Evolutionary conservation across 2,797 vertebrate genomes (phyloP), one percentile per base, ranked within the genome.

Genomic region (Oryzias sinensis): DNA sequence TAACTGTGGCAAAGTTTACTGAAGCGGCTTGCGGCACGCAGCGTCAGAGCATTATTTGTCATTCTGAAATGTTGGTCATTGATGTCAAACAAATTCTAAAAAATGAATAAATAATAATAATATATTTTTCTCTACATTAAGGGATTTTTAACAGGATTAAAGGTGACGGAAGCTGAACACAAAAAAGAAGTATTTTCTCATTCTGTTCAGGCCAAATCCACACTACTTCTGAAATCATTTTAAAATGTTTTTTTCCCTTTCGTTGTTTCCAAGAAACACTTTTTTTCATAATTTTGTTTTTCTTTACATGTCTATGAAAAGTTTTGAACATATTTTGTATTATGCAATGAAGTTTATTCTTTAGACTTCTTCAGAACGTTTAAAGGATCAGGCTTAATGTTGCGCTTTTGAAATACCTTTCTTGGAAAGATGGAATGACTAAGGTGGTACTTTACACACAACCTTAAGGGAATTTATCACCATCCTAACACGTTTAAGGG

Each of bases 221-320:
- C 80, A 82, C 72, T 18, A n/a, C 16, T 61, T 62, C 1, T 61
- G 46, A 57, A 1, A 51, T 76, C 78, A 81, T 72, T 83, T 70
- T 82, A 11, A 29, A 43, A 22, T 25, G 48, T 37, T 15, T 67
- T 65, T 77, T 59, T 18, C 18, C 56, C 45, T 62, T 1, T 42
- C 16, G 11, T 22, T 14, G 42, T 70, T 85, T 81, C 62, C 48
- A 71, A 69, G 59, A 78, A 61, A 43, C 37, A 6, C 22, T 20
- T 49, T 53, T 16, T 1, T 2, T 6, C 5, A 49, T 44, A 49
- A 54, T 20, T 50, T 56, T 71, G 66, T 41, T 18, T 11, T 37
- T 4, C 4, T 11, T 11, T 11, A 37, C 29, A 2, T 3, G 2
- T 2, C 2, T 33, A 0, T 11, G 9, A 1, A 5, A 27, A 27